Evolutionary conservation across 2,113 vertebrate species (phyloP).

Genomic region (Dissostichus mawsoni): DNA sequence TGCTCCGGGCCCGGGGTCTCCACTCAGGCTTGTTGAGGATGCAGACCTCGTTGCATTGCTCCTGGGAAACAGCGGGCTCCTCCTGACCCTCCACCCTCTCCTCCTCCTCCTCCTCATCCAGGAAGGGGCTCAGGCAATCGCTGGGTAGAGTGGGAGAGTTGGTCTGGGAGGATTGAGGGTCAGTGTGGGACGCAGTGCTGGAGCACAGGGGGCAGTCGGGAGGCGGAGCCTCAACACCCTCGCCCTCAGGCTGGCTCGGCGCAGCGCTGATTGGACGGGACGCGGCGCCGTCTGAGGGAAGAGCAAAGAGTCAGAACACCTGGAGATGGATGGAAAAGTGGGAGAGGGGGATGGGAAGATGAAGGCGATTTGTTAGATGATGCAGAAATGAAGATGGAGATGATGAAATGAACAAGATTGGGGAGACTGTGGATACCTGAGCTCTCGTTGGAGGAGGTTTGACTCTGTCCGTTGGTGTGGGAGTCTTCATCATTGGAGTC

Average conservation of each 20-base stretch:
- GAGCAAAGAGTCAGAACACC: slow-evolving; percentile 79
- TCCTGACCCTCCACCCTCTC: slow-evolving; percentile 5
- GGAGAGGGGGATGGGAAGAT: slow-evolving; percentile 31
- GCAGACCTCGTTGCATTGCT: slow-evolving; percentile 51
- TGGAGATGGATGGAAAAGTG: slow-evolving; percentile 39
- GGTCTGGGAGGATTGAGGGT: slow-evolving; percentile 61
- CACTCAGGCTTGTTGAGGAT: slow-evolving; percentile 73
- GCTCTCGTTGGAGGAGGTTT: slow-evolving; percentile 54
- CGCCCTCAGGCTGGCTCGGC: slow-evolving; percentile 62
- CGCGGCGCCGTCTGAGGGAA: slow-evolving; percentile 74
- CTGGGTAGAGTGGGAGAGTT: slow-evolving; percentile 55
- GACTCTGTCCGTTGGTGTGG: slow-evolving; percentile 73
- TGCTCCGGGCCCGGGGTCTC: slow-evolving; percentile 74
- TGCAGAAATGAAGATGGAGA: slow-evolving; percentile 13
- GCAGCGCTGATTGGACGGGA: slow-evolving; percentile 50
- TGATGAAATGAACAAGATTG: slow-evolving; percentile 3
- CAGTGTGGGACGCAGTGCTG: slow-evolving; percentile 42
- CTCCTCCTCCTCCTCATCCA: slow-evolving; percentile 48
- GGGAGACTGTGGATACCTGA: slow-evolving; percentile 65
- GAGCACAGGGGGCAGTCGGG: slow-evolving; percentile 34
- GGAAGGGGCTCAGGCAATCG: slow-evolving; percentile 61
- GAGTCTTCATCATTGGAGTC: slow-evolving; percentile 92
- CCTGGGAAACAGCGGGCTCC: slow-evolving; percentile 48
- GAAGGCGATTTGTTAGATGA: slow-evolving; percentile 53
- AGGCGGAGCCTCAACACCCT: slow-evolving; percentile 25